These are phyloP conservation scores for Achatina immaculata DNA, from an alignment of 1,140 invertebrate species.

Conservation along the genomic window DNA sequence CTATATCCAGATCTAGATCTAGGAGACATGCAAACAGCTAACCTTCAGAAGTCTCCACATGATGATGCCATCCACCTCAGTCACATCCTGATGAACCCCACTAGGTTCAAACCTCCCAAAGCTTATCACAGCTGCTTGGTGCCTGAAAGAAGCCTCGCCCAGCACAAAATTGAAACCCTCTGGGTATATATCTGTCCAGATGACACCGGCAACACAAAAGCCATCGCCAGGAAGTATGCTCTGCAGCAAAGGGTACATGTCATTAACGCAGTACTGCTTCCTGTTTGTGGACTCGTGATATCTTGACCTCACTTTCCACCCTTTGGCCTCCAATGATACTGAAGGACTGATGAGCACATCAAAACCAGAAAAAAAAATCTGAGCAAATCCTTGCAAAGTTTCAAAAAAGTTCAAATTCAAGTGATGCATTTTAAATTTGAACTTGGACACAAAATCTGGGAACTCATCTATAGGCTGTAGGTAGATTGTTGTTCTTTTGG, in stretches of 20 bases:
- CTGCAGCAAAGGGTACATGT: slow-evolving; percentile 52
- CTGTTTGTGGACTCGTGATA: slow-evolving; percentile 49
- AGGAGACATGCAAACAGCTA: too few relatives aligned
- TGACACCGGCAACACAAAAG: slow-evolving; percentile 56
- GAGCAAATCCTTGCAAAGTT: slow-evolving; percentile 51
- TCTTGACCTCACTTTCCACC: slow-evolving; percentile 46
- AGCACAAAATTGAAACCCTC: slow-evolving; percentile 63
- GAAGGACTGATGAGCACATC: slow-evolving; percentile 45
- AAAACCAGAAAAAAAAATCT: slow-evolving; percentile 54
- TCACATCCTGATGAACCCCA: slow-evolving; percentile 44
- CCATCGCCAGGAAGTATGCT: slow-evolving; percentile 53
- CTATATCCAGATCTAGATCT: too few relatives aligned
- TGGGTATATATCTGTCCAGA: slow-evolving; percentile 64
- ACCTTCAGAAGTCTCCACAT: slow-evolving; percentile 65
- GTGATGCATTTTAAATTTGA: slow-evolving; percentile 40
- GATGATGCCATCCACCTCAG: slow-evolving; percentile 48
- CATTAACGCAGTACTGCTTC: slow-evolving; percentile 53
- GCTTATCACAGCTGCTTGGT: slow-evolving; percentile 54
- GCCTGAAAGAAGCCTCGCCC: slow-evolving; percentile 52
- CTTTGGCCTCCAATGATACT: slow-evolving; percentile 39
- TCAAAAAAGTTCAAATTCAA: slow-evolving; percentile 46
- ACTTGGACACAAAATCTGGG: slow-evolving; percentile 56
- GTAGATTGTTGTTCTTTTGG: slow-evolving; percentile 53
- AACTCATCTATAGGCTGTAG: slow-evolving; percentile 57
- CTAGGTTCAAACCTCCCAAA: slow-evolving; percentile 62